Conservation (phyloP, 2,888 invertebrate genomes). For the Ectemnius continuus region DNA sequence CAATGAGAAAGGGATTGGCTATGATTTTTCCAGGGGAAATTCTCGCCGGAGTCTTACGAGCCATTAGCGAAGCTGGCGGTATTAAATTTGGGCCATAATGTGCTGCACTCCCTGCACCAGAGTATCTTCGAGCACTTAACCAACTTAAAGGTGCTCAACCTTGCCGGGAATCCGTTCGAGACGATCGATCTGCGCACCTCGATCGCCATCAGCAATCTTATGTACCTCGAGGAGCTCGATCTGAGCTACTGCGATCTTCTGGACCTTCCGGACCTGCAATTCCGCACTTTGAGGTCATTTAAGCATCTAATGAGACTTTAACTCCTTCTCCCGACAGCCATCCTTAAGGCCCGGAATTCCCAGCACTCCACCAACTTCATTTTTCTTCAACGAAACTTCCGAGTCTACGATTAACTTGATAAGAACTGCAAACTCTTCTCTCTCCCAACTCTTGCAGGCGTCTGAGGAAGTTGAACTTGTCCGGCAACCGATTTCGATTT, state of each 20-base stretch:
- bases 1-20: not conserved
- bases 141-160: constrained; percentile 83
- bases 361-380: not conserved
- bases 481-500: constrained; percentile 82
- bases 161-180: constrained; percentile 87
- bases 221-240: constrained; percentile 85
- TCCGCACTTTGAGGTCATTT: constrained; percentile 82
- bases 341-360: not conserved
- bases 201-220: constrained; percentile 83
- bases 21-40: constrained; percentile 79
- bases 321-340: not conserved
- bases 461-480: constrained; percentile 83
- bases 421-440: not conserved
- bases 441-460: constrained; percentile 68
- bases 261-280: constrained; percentile 82
- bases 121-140: constrained; percentile 88
- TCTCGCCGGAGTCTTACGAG: constrained; percentile 80
- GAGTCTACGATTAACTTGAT: no score
- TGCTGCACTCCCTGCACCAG: constrained; percentile 84
- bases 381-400: not conserved
- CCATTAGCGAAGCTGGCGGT: constrained; percentile 81
- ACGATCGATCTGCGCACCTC: constrained; percentile 82
- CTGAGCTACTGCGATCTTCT: constrained; percentile 84
- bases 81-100: constrained; percentile 85
- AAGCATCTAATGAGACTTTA: not conserved